phyloP scores from a whole-genome alignment of 1,140 invertebrate genomes.

The Drosophila nebulosa region DNA sequence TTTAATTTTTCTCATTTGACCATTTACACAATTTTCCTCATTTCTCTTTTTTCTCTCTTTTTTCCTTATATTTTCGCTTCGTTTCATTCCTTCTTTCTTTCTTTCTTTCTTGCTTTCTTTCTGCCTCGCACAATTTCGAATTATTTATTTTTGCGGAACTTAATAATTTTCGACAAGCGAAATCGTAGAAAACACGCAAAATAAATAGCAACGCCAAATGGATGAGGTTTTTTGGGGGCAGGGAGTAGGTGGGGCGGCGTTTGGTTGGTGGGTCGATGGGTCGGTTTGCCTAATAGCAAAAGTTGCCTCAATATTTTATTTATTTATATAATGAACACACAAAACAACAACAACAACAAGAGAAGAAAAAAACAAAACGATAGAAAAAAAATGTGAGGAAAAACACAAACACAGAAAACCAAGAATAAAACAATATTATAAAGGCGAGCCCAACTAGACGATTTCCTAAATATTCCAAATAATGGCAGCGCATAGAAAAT shows the following conservation, averaged over 20 bases:
- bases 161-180: constrained; percentile 22
- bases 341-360: constrained; percentile 1
- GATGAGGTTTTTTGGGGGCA: not conserved
- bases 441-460: not conserved
- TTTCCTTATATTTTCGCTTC: not conserved
- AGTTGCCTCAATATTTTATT: constrained; percentile 16
- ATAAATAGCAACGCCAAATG: not conserved
- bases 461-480: not conserved
- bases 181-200: constrained; percentile 6
- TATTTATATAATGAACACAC: constrained; percentile 14
- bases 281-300: constrained; percentile 7
- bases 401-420: not conserved
- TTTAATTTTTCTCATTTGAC: not conserved
- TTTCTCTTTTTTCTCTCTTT: not conserved
- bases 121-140: constrained; percentile 6
- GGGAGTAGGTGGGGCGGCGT: not conserved
- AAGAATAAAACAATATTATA: not conserved
- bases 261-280: no score
- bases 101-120: not conserved
- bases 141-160: constrained; percentile 31
- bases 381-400: not conserved
- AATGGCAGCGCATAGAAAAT: no score
- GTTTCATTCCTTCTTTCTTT: not conserved
- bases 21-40: not conserved
- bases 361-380: not conserved